Evolutionary conservation across 2,888 invertebrate genomes (phyloP), one percentile per base, ranked within the genome.

Genomic region (Bombyx huttoni): DNA sequence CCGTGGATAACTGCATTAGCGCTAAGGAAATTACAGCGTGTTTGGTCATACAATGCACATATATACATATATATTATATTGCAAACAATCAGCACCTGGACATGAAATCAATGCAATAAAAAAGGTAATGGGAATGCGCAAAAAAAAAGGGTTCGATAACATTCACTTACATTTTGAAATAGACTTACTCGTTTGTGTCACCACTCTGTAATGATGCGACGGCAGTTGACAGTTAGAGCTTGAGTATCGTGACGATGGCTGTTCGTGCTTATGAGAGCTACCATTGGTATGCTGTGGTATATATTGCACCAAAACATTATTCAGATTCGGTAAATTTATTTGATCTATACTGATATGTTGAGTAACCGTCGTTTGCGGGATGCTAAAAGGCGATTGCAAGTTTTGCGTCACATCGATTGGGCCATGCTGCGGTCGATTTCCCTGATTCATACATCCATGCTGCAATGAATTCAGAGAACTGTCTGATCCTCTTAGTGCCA

Each of bases 151-250:
- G 24, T 34, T n/a, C 7, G 12, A 40, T 40, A 10, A 12, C 40
- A 40, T 40, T 40, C 40, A 12, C 5, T 10, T 7, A 24, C n/a
- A 33, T 49, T 9, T 10, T 12, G 5, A 49, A 49, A 49, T n/a
- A n/a, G n/a, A 86, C 87, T 87, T 79, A 86, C 86, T 78, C 60
- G 79, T 57, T 75, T 81, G 85, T 55, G 80, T 68, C 62, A 83
- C 63, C 50, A 83, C 66, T 58, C 81, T 71, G 65, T 80, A 85
- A 68, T 77, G 83, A 60, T 78, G 80, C 54, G 84, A 73, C 48
- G 80, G 75, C 67, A 72, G 70, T 68, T 75, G 73, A 61, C 83
- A 77, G 67, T 71, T 81, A 40, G 81, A 70, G 62, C 70, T 74
- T 49, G 79, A 69, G 60, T 74, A 85, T 33, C 83, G 80, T 54